Evolutionary conservation across 1,140 invertebrate genomes (phyloP), one percentile per base, ranked within the genome.

Genomic region (Camponotus floridanus): DNA sequence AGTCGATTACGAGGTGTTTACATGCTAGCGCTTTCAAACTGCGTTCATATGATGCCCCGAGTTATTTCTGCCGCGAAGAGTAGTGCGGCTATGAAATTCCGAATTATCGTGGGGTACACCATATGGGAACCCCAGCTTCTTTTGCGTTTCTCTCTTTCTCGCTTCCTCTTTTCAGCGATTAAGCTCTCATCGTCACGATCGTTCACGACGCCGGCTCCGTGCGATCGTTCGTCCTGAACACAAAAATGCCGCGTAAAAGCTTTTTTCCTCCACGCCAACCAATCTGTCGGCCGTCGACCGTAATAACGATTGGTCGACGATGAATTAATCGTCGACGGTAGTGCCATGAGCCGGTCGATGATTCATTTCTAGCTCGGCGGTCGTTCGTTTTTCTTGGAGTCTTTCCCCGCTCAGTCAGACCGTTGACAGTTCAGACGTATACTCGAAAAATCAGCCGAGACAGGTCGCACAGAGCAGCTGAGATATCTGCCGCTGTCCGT

Each of bases 331-430:
- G 68, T 39, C 33, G 21, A 39, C 9, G 79, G 51, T 26, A 36
- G 79, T 8, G 68, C 70, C 48, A 59, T 13, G 48, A 57, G 21
- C 36, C 33, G 26, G 15, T 39, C 26, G 68, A 45, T 83, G 79
- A 83, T 83, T 74, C 79, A 83, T 83, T 74, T 48, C 68, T 45
- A 73, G 45, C 61, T 36, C 42, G 67, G 39, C 39, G 51, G 42
- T 59, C 55, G 79, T 83, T 45, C 55, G 79, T 83, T 83, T 83
- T 83, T 83, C 79, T 83, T 83, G 79, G 79, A 83, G 79, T 74
- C 79, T 73, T 74, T 83, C 55, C 55, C 79, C 68, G 55, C 55
- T 73, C 67, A 31, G 33, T 74, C 79, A 80, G 64, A 8, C 76
- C 31, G 68, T 81, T 73, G 79, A 61, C 68, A 83, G 79, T 45